Conservation (phyloP, 1,140 invertebrate genomes). For the Aphelinus atriplicis region DNA sequence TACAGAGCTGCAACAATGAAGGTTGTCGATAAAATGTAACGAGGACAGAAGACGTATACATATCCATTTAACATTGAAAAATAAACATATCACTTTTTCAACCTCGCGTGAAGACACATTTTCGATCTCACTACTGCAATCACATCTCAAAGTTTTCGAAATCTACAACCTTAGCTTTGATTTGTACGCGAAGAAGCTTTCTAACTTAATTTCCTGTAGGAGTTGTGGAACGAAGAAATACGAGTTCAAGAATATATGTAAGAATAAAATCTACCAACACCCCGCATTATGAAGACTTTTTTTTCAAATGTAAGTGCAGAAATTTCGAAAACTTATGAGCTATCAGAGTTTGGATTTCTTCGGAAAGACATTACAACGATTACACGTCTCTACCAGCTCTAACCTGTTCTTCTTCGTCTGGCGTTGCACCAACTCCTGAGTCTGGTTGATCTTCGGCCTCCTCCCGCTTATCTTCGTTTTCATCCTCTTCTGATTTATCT, state of each 20-base stretch:
- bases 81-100: too few relatives aligned
- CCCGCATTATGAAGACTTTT: too few relatives aligned
- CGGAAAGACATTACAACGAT: background rate
- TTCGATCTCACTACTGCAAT: too few relatives aligned
- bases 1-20: slow-evolving; percentile 8
- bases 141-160: too few relatives aligned
- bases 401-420: slow-evolving; percentile 61
- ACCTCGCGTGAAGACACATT: too few relatives aligned
- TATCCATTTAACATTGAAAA: background rate
- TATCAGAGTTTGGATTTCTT: background rate
- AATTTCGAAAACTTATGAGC: background rate
- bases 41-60: background rate
- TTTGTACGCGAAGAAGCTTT: too few relatives aligned
- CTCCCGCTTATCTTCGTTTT: background rate
- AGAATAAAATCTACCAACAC: too few relatives aligned
- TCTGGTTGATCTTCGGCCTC: background rate
- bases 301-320: background rate
- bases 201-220: too few relatives aligned
- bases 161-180: too few relatives aligned
- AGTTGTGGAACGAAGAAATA: too few relatives aligned
- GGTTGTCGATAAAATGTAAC: slow-evolving; percentile 28
- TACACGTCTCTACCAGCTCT: slow-evolving; percentile 25
- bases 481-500: background rate
- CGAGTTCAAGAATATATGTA: too few relatives aligned
- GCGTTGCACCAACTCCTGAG: background rate